These are phyloP conservation scores for Drosophila nikananu DNA, from an alignment of 1,140 invertebrate species.

Conservation along the genomic window DNA sequence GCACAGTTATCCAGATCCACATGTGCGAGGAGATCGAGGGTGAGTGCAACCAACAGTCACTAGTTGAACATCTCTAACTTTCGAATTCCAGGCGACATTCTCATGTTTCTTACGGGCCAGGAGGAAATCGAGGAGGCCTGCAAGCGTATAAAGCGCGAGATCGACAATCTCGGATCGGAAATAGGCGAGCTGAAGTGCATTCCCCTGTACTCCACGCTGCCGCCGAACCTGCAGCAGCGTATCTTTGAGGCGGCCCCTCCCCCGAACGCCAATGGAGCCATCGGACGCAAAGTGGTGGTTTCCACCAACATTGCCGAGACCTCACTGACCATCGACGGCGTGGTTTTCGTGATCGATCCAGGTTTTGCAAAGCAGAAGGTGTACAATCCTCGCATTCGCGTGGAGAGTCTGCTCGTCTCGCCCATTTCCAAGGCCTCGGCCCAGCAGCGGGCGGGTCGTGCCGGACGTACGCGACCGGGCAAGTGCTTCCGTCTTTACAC, in stretches of 20 bases:
- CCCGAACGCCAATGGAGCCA: slow-evolving; percentile 96
- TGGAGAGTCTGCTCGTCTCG: slow-evolving; percentile 98
- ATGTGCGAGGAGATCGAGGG: slow-evolving; percentile 98
- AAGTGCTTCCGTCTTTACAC: slow-evolving; percentile 99
- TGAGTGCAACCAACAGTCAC: slow-evolving; percentile 2
- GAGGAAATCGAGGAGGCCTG: slow-evolving; percentile 99
- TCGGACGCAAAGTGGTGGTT: slow-evolving; percentile 98
- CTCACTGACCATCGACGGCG: slow-evolving; percentile 99
- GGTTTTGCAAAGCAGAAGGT: slow-evolving; percentile 99
- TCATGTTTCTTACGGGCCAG: slow-evolving; percentile 97
- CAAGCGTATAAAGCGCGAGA: slow-evolving; percentile 98
- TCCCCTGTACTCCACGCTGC: slow-evolving; percentile 98
- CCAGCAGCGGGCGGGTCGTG: slow-evolving; percentile 98
- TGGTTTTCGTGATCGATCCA: slow-evolving; percentile 99
- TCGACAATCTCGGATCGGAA: slow-evolving; percentile 98
- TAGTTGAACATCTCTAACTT: neutral
- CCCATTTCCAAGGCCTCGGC: slow-evolving; percentile 99
- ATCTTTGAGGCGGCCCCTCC: slow-evolving; percentile 99
- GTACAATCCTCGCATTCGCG: slow-evolving; percentile 98
- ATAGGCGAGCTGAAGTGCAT: slow-evolving; percentile 99
- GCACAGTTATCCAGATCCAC: slow-evolving; percentile 99
- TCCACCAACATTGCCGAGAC: slow-evolving; percentile 99
- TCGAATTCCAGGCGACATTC: slow-evolving; percentile 89
- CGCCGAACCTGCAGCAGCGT: slow-evolving; percentile 98
- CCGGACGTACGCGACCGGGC: slow-evolving; percentile 97